Evolutionary conservation across 2,888 invertebrate genomes (phyloP), one percentile per base, ranked within the genome.

Genomic region (Melolontha melolontha): DNA sequence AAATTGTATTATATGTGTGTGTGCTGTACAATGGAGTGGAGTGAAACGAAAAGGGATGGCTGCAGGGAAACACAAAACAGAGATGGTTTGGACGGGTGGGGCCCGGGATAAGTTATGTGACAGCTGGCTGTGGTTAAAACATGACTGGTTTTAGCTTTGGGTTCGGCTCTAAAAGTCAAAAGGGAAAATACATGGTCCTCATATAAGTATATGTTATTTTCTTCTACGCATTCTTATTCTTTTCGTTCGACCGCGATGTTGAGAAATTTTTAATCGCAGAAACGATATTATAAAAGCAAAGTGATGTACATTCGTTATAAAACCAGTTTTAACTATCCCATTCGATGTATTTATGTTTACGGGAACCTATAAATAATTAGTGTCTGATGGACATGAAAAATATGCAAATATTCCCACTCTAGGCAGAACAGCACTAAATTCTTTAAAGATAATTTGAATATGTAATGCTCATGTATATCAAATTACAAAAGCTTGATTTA

Each of bases 31-130:
- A 49, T 59, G 59, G 44, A 22, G 22, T 62, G 42, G 47, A 62
- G 57, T 39, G 57, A 42, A 57, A 27, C 42, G 47, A 47, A 59
- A 34, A 29, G 64, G 65, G 65, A 54, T 65, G 54, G 50, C 49
- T 51, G 16, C 51, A 40, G 42, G 64, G 65, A 65, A 47, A 65
- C 54, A 54, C 54, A 65, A 54, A 47, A 47, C 65, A 54, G 65
- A 39, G 52, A 65, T 65, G 65, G 65, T 54, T 54, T 16, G 65
- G 27, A 54, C 72, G 73, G 76, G 77, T 74, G 77, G 76, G 76
- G 76, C 75, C 66, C 41, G 68, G 72, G 71, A 73, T 77, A 77
- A 77, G 72, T 75, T 78, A 78, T 78, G 78, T 78, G 78, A 78
- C 78, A 78, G 78, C 78, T 78, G 78, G 71, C 73, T 71, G 73